These are phyloP conservation scores for Parelbella ahira DNA, from an alignment of 2,888 invertebrate species.

Conservation along the genomic window DNA sequence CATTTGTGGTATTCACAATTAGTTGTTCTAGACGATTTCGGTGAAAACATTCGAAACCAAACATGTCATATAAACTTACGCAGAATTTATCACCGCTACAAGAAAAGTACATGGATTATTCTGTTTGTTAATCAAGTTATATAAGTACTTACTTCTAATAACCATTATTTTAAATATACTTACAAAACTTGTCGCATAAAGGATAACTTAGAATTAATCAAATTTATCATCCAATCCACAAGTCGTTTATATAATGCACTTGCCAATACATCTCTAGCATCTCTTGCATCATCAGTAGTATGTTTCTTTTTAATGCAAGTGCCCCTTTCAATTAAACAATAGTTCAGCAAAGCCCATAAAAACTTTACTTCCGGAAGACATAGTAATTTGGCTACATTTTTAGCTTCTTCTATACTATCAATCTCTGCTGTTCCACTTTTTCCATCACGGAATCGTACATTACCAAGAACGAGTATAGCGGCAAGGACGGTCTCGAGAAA, in stretches of 20 bases:
- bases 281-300: conserved; percentile 89
- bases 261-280: conserved; percentile 91
- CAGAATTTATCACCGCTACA: conserved; percentile 91
- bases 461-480: conserved; percentile 89
- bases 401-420: conserved; percentile 85
- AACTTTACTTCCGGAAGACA: conserved; percentile 91
- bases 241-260: conserved; percentile 91
- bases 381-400: conserved; percentile 86
- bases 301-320: conserved; percentile 84
- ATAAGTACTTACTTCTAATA: too few species aligned
- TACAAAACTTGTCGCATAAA: conserved; percentile 93
- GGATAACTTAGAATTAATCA: conserved; percentile 91
- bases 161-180: too few species aligned
- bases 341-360: conserved; percentile 91
- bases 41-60: conserved; percentile 95
- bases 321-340: conserved; percentile 89
- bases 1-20: conserved; percentile 93
- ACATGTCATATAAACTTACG: conserved; percentile 92
- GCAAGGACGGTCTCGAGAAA: conserved; percentile 86
- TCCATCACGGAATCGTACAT: conserved; percentile 87
- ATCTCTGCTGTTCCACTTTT: conserved; percentile 85
- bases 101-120: too few species aligned
- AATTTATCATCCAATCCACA: conserved; percentile 93
- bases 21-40: conserved; percentile 93
- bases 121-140: too few species aligned